Conservation (phyloP, 2,888 invertebrate genomes). For the Ditula angustiorana region DNA sequence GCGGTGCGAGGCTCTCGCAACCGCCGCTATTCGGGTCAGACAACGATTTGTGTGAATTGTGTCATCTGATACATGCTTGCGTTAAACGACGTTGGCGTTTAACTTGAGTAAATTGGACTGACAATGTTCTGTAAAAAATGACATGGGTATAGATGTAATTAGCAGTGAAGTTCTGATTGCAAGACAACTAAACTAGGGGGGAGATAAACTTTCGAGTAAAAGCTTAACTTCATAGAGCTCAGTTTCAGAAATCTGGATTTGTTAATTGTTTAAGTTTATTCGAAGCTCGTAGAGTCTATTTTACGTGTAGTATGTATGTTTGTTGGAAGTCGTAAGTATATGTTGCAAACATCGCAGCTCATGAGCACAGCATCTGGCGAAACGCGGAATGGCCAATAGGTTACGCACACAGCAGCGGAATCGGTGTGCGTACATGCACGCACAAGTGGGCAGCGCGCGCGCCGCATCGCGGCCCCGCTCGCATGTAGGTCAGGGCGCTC, state of each 20-base stretch:
- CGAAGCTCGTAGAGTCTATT: not conserved
- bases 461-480: constrained; percentile 84
- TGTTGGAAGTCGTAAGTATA: constrained; percentile 56
- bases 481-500: constrained; percentile 85
- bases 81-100: constrained; percentile 56
- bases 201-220: no score
- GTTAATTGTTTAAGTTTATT: not conserved
- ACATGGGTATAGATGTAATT: no score
- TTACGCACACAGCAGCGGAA: constrained; percentile 71
- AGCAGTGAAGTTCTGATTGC: no score
- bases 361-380: constrained; percentile 79
- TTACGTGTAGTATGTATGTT: constrained; percentile 17
- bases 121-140: no score
- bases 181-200: no score
- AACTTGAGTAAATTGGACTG: constrained; percentile 26
- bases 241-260: not conserved
- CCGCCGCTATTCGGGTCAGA: constrained; percentile 80
- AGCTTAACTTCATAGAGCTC: no score
- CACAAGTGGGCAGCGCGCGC: constrained; percentile 73
- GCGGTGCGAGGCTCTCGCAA: constrained; percentile 79
- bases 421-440: constrained; percentile 64
- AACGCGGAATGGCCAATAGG: constrained; percentile 78
- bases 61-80: constrained; percentile 72
- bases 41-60: constrained; percentile 84
- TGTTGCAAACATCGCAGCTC: constrained; percentile 73